A percentile compares a stretch with the other conserved stretches of the same genome.
Evolutionary conservation across 2,113 vertebrate genomes (phyloP).

Genomic region (Megalops atlanticus): DNA sequence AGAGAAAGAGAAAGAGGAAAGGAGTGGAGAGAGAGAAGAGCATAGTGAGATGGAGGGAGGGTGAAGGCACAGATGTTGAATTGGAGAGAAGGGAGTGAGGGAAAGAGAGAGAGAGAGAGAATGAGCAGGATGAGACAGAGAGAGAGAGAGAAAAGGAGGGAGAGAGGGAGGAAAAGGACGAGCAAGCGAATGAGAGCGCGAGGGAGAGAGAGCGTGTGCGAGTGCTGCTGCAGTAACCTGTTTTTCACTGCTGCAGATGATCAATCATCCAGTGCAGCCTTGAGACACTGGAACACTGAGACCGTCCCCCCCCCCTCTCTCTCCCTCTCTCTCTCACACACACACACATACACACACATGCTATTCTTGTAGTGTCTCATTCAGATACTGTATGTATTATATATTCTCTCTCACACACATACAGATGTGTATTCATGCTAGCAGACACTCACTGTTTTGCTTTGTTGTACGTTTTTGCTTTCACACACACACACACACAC

Average conservation of each 20-base stretch:
- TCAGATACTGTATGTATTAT: too few relatives aligned
- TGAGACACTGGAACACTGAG: conserved; percentile 40
- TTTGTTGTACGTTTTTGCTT: too few relatives aligned
- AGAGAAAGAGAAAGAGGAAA: background rate
- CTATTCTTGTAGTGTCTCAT: too few relatives aligned
- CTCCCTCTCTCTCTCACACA: background rate
- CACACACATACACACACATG: conserved; percentile 4
- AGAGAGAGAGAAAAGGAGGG: background rate
- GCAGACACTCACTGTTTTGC: too few relatives aligned
- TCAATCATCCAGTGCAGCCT: conserved; percentile 56
- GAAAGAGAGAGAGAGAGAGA: conserved; percentile 21
- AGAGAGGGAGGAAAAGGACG: background rate
- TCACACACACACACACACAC: conserved; percentile 2
- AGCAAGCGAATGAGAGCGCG: conserved; percentile 16
- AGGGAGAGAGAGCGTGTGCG: conserved; percentile 19
- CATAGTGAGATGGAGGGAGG: background rate
- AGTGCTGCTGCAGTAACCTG: conserved; percentile 60
- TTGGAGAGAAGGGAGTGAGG: background rate
- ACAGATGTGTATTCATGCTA: too few relatives aligned
- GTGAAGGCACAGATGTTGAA: conserved; percentile 9
- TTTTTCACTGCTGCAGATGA: conserved; percentile 61
- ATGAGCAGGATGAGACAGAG: conserved; percentile 8
- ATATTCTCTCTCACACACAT: conserved; percentile 13
- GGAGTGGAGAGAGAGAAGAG: background rate
- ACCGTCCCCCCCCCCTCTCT: conserved; percentile 13